Percentiles rank a stretch among this genome's conserved stretches.
These are phyloP conservation scores for Drosophila ananassae DNA, from an alignment of 1,140 invertebrate genomes.

Conservation along the genomic window DNA sequence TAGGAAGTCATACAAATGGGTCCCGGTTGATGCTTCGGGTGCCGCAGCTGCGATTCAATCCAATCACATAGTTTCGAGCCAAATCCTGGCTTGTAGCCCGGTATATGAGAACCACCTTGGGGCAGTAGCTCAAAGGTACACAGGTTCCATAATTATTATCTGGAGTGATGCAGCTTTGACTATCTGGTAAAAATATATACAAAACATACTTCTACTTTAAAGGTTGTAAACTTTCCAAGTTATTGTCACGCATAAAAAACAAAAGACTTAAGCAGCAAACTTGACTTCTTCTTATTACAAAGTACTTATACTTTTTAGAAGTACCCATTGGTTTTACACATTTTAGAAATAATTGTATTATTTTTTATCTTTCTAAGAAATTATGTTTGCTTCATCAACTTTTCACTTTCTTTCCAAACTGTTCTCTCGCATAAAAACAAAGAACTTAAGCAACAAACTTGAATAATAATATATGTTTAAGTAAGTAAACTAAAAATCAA, in stretches of 20 bases:
- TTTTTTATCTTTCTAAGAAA: no score
- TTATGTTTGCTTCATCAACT: not conserved
- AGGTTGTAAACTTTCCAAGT: no score
- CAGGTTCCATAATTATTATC: conserved; percentile 69
- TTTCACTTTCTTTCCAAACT: no score
- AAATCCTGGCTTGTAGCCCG: conserved; percentile 35
- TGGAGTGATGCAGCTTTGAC: conserved; percentile 62
- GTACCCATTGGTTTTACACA: no score
- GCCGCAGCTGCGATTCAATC: conserved; percentile 61
- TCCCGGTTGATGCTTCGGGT: conserved; percentile 60
- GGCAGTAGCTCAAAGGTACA: conserved; percentile 59
- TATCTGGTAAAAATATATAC: conserved; percentile 12
- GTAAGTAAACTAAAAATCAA: not conserved
- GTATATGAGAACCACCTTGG: conserved; percentile 57
- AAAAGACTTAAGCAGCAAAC: conserved; percentile 74
- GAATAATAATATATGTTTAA: not conserved
- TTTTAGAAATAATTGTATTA: no score
- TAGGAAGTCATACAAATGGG: conserved; percentile 59
- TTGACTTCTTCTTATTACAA: conserved; percentile 6
- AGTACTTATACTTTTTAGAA: no score
- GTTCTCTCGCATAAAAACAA: not conserved
- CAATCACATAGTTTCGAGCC: conserved; percentile 58
- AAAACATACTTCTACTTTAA: not conserved
- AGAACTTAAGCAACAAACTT: not conserved
- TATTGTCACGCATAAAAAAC: conserved; percentile 26